These are phyloP conservation scores for Neoarius graeffei DNA, from an alignment of 2,113 vertebrate genomes.

Conservation along the genomic window DNA sequence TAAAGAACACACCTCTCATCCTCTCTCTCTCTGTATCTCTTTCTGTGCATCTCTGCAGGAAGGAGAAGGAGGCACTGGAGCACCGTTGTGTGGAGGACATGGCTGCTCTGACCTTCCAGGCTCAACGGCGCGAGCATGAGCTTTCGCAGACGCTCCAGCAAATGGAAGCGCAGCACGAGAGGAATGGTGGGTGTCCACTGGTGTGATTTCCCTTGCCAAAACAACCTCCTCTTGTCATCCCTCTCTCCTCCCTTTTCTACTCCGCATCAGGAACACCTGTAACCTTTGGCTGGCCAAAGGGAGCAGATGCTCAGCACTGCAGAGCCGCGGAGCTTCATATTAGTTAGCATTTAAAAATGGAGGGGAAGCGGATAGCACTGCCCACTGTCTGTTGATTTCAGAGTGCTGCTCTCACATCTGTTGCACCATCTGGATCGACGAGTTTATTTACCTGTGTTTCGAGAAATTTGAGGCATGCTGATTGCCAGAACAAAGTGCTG, in stretches of 20 bases:
- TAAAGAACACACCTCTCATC: constrained; percentile 34
- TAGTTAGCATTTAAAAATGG: constrained; percentile 85
- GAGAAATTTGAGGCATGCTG: constrained; percentile 92
- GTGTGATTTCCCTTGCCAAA: constrained; percentile 68
- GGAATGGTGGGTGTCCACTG: constrained; percentile 87
- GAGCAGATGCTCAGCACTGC: constrained; percentile 90
- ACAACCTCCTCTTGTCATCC: constrained; percentile 33
- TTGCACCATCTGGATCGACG: constrained; percentile 97
- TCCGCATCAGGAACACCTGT: constrained; percentile 92
- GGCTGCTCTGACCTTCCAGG: constrained; percentile 79
- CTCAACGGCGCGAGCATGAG: constrained; percentile 83
- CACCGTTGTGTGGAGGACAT: constrained; percentile 79
- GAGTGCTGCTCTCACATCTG: constrained; percentile 98
- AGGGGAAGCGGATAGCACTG: constrained; percentile 84
- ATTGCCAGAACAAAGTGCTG: constrained; percentile 88
- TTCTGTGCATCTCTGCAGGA: constrained; percentile 67
- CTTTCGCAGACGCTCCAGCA: constrained; percentile 86
- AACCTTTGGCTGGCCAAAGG: constrained; percentile 93
- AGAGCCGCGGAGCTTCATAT: constrained; percentile 85
- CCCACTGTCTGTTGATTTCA: constrained; percentile 93
- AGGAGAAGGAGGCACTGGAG: constrained; percentile 83
- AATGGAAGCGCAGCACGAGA: constrained; percentile 87
- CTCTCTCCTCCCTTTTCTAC: constrained; percentile 26
- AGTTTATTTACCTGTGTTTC: constrained; percentile 99
- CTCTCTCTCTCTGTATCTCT: constrained; percentile 18